Evolutionary conservation across 2,888 invertebrate species (phyloP), one percentile per base, ranked within the genome.

Genomic region (Volucella zonaria): DNA sequence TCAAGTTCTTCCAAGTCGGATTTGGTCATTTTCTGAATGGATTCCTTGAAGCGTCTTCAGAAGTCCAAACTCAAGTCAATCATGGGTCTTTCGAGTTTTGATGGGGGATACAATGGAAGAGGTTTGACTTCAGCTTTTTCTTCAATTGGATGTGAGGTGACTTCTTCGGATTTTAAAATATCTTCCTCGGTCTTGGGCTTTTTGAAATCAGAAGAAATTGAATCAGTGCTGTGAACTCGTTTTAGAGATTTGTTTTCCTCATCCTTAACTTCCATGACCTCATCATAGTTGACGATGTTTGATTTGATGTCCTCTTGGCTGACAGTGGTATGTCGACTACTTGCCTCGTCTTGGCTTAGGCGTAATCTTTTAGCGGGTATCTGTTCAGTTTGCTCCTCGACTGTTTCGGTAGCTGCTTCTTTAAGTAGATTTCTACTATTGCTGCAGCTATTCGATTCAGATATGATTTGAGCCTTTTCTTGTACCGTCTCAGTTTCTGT

Each of bases 1-100:
- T 95, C 93, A 82, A 96, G 93, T 89, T 96, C 95, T 91, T 96
- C 96, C 64, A 97, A 90, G 89, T 96, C 95, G 2, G 93, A 92
- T 80, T 94, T 92, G 1, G 93, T 93, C 93, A 94, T 93, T 74
- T 93, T 93, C 40, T 92, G 92, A 54, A 94, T 89, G 58, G 92
- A 89, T 75, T 90, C 90, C 38, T 90, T 90, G 73, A 92, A 92
- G n/a, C 89, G 89, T 45, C 88, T 89, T 0, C 90, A 71, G 83
- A 91, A 92, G 4, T 91, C 89, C 11, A 92, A 42, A 38, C 87
- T 88, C 0, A 89, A 49, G 0, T 89, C 88, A 3, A 89, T 42
- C 6, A 68, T 81, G 23, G 89, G 87, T 0, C 47, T 38, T 14
- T 88, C 82, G 0, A 90, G 74, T 31, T 90, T 89, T 0, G 90